These are phyloP conservation scores for Helarctos malayanus DNA, from an alignment of 2,797 vertebrate genomes.

Conservation along the genomic window DNA sequence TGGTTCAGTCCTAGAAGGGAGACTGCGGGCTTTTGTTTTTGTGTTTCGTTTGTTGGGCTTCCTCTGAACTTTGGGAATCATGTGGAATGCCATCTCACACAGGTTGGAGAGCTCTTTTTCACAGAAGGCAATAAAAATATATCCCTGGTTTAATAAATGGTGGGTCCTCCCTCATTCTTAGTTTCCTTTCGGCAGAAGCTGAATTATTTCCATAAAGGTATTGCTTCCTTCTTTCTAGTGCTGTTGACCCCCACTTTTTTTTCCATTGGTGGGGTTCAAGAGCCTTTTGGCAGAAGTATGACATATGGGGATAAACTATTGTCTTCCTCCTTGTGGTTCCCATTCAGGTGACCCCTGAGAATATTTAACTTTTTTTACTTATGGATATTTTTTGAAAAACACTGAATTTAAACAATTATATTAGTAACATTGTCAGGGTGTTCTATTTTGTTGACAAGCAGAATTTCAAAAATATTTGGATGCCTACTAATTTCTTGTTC, in stretches of 20 bases:
- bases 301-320: background rate
- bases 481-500: background rate
- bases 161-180: background rate
- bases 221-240: background rate
- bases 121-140: conserved; percentile 21
- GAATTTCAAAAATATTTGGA: background rate
- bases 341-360: background rate
- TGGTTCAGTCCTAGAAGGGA: background rate
- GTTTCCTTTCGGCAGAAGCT: conserved; percentile 47
- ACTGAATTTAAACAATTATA: background rate
- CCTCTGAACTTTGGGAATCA: background rate
- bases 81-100: background rate
- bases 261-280: background rate
- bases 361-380: background rate
- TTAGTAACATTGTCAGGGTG: conserved; percentile 6
- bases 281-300: background rate
- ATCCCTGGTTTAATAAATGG: background rate
- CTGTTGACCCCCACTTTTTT: background rate
- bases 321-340: background rate
- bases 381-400: background rate
- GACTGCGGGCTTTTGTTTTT: background rate
- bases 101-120: conserved; percentile 2
- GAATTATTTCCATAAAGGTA: background rate
- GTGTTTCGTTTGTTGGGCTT: background rate
- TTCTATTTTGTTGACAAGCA: background rate